These are phyloP conservation scores for Smutsia gigantea DNA, from an alignment of 2,797 vertebrate genomes.

Conservation along the genomic window DNA sequence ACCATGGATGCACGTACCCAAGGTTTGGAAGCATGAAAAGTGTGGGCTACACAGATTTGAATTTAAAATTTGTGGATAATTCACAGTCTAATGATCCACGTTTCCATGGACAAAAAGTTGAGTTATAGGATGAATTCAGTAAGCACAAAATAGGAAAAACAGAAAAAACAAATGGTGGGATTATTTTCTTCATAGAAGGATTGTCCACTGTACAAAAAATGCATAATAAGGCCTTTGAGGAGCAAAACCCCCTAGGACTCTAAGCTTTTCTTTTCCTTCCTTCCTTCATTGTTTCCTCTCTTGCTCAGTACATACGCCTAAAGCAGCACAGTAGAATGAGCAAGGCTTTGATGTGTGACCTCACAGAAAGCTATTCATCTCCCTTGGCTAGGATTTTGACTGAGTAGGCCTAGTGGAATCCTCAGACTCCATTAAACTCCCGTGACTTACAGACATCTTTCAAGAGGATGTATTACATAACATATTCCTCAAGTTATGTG, in stretches of 20 bases:
- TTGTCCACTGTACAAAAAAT: not conserved
- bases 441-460: not conserved
- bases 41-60: not conserved
- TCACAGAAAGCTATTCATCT: not conserved
- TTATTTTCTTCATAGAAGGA: not conserved
- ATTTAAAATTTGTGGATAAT: not conserved
- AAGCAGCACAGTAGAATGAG: not conserved
- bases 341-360: not conserved
- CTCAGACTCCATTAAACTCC: not conserved
- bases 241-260: not conserved
- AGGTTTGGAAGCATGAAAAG: conserved; percentile 38
- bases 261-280: not conserved
- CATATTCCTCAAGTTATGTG: not conserved
- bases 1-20: not conserved
- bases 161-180: not conserved
- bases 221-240: not conserved
- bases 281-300: not conserved
- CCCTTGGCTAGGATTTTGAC: not conserved
- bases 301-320: conserved; percentile 1
- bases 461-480: not conserved
- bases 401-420: not conserved
- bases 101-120: not conserved
- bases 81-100: not conserved
- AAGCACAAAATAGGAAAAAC: conserved; percentile 15
- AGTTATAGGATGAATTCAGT: not conserved